Evolutionary conservation across 2,113 vertebrate species (phyloP).

Genomic region (western clawed frog (Xenopus tropicalis)): DNA sequence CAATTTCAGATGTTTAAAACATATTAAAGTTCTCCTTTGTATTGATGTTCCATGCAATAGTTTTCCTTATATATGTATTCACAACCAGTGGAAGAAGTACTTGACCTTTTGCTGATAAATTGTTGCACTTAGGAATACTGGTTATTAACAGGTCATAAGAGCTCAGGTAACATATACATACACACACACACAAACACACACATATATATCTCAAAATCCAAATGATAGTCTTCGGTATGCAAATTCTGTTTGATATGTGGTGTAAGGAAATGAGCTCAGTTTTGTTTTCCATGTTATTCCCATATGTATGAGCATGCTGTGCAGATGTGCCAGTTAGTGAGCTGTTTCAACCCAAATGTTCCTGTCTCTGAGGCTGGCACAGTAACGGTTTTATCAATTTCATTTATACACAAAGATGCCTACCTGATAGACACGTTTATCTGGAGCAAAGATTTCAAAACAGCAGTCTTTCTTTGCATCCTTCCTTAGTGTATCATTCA

Average conservation of each 20-base stretch:
- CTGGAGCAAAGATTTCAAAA: constrained; percentile 92
- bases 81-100: constrained; percentile 49
- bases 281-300: constrained; percentile 45
- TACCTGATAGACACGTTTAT: constrained; percentile 96
- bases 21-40: constrained; percentile 78
- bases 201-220: no score
- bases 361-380: constrained; percentile 62
- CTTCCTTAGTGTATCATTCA: constrained; percentile 85
- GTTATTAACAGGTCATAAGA: constrained; percentile 52
- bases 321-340: constrained; percentile 53
- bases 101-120: constrained; percentile 48
- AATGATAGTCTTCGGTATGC: constrained; percentile 29
- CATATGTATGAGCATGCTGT: constrained; percentile 48
- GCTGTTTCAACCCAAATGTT: constrained; percentile 62
- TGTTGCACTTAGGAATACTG: constrained; percentile 57
- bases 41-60: constrained; percentile 70
- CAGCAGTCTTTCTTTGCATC: constrained; percentile 94
- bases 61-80: constrained; percentile 59
- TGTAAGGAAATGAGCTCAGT: constrained; percentile 53
- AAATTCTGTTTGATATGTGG: constrained; percentile 54
- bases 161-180: constrained; percentile 54
- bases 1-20: constrained; percentile 82
- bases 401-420: constrained; percentile 63
- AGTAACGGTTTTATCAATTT: constrained; percentile 67
- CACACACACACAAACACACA: constrained; percentile 56